Evolutionary conservation across 1,140 invertebrate species (phyloP).

Genomic region (Formica exsecta): DNA sequence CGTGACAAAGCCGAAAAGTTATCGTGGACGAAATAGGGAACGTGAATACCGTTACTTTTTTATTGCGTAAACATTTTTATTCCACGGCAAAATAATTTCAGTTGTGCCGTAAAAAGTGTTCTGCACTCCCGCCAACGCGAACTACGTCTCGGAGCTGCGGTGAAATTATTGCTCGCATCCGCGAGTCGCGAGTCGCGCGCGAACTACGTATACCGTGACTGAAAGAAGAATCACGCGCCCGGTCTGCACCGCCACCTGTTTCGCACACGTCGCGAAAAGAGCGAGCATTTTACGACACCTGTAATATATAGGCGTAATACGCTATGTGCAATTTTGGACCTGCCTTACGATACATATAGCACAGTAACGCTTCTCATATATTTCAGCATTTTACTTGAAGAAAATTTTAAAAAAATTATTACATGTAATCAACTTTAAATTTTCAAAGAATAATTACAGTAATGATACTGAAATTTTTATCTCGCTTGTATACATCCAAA

Average conservation of each 20-base stretch:
- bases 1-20: slow-evolving; percentile 53
- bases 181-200: neutral
- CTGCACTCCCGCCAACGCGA: neutral
- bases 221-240: slow-evolving; percentile 18
- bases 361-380: neutral
- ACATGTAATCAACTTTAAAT: neutral
- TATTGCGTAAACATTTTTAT: slow-evolving; percentile 45
- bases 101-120: slow-evolving; percentile 28
- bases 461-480: neutral
- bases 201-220: neutral
- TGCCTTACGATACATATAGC: neutral
- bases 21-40: slow-evolving; percentile 20
- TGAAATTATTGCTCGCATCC: slow-evolving; percentile 36
- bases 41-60: slow-evolving; percentile 31
- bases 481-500: neutral
- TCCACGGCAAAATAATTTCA: slow-evolving; percentile 35
- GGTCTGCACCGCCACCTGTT: slow-evolving; percentile 52
- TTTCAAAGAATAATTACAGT: neutral
- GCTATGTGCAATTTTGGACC: slow-evolving; percentile 10
- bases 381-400: neutral
- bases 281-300: slow-evolving; percentile 18
- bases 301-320: slow-evolving; percentile 8
- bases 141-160: neutral
- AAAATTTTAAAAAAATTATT: neutral
- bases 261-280: neutral